Percentiles rank a stretch among this genome's conserved stretches.
These are phyloP conservation scores for Palythoa heliodiscus DNA, from an alignment of 92 coral and sea anemone species.

Conservation along the genomic window DNA sequence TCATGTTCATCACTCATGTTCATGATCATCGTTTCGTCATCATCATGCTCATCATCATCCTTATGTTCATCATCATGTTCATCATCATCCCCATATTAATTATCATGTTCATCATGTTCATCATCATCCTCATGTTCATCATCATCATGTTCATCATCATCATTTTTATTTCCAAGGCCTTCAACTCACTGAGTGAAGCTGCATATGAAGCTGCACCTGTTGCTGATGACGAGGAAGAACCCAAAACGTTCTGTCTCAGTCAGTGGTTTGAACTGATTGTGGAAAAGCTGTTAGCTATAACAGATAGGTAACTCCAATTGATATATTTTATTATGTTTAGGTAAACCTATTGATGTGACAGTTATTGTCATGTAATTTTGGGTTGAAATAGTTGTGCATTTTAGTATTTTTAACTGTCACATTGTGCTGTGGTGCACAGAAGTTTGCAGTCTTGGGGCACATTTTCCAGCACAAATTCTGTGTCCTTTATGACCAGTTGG, in stretches of 20 bases:
- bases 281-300: slow-evolving; percentile 77
- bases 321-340: background rate
- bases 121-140: background rate
- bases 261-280: slow-evolving; percentile 69
- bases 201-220: slow-evolving; percentile 90
- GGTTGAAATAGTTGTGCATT: too few species aligned
- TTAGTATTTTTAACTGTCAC: too few species aligned
- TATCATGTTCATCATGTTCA: background rate
- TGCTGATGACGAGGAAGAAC: slow-evolving; percentile 81
- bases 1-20: background rate
- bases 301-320: slow-evolving; percentile 69
- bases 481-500: too few species aligned
- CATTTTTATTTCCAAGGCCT: slow-evolving; percentile 63
- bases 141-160: background rate
- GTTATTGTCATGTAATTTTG: too few species aligned
- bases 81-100: background rate
- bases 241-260: slow-evolving; percentile 83
- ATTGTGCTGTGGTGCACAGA: too few species aligned
- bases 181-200: slow-evolving; percentile 95
- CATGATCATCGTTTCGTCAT: background rate
- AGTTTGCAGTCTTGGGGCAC: too few species aligned
- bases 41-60: background rate
- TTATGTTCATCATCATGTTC: background rate
- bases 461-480: too few species aligned
- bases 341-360: too few species aligned